These are phyloP conservation scores for Acrocera orbiculus DNA, from an alignment of 2,888 invertebrate species.

Conservation along the genomic window DNA sequence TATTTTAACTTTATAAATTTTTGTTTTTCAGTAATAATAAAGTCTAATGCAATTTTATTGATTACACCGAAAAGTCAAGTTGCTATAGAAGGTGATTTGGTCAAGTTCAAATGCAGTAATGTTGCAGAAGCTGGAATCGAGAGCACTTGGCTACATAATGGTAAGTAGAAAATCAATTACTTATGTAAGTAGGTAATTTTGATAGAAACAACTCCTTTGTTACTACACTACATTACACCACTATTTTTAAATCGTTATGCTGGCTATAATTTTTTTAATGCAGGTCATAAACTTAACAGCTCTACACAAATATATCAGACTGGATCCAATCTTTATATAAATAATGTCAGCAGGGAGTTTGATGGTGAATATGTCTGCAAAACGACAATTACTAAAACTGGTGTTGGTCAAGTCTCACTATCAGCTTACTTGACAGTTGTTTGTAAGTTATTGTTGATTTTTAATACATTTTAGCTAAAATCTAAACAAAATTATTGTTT, in stretches of 20 bases:
- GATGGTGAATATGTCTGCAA: slow-evolving; percentile 30
- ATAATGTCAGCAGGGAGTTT: slow-evolving; percentile 23
- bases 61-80: slow-evolving; percentile 27
- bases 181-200: background rate
- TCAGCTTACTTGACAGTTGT: slow-evolving; percentile 28
- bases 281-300: slow-evolving; percentile 25
- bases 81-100: slow-evolving; percentile 26
- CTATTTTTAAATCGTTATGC: slow-evolving; percentile 10
- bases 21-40: slow-evolving; percentile 6
- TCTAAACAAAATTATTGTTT: background rate
- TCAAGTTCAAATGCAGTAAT: slow-evolving; percentile 24
- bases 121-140: slow-evolving; percentile 19
- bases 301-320: slow-evolving; percentile 25
- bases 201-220: too few relatives aligned
- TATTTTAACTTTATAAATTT: background rate
- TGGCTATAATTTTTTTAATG: slow-evolving; percentile 9
- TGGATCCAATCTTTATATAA: slow-evolving; percentile 27
- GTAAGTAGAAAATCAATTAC: slow-evolving; percentile 16
- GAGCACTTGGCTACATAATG: slow-evolving; percentile 29
- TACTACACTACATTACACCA: background rate
- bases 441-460: slow-evolving; percentile 21
- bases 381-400: slow-evolving; percentile 27
- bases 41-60: slow-evolving; percentile 20
- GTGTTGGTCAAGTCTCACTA: slow-evolving; percentile 30
- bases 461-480: background rate